These are phyloP conservation scores for Cremastinae sp. DNA, from an alignment of 2,888 invertebrate species.

Conservation along the genomic window DNA sequence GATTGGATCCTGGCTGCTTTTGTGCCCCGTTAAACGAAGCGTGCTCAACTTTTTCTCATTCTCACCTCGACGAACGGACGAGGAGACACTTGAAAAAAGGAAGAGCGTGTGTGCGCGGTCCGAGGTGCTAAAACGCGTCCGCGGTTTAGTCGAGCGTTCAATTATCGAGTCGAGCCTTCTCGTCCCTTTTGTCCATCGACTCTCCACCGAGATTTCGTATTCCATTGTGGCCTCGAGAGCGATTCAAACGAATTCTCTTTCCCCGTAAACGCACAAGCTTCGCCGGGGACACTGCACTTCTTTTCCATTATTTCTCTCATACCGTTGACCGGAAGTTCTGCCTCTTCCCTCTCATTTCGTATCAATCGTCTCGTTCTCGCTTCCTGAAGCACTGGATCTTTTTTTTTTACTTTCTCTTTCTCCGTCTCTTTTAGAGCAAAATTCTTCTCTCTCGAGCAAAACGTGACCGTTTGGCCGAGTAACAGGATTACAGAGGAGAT, in stretches of 20 bases:
- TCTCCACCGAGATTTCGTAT: slow-evolving; percentile 63
- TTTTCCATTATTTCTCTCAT: slow-evolving; percentile 59
- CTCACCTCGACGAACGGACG: slow-evolving; percentile 15
- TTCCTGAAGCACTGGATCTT: slow-evolving; percentile 21
- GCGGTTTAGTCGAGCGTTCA: slow-evolving; percentile 57
- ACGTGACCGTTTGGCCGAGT: slow-evolving; percentile 75
- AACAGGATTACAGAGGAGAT: slow-evolving; percentile 76
- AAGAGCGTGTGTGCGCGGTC: slow-evolving; percentile 23
- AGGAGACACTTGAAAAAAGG: slow-evolving; percentile 29
- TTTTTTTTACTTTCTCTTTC: background rate
- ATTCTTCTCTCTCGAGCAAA: slow-evolving; percentile 54
- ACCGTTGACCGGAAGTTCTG: slow-evolving; percentile 55
- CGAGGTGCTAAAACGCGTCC: slow-evolving; percentile 49
- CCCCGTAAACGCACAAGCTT: slow-evolving; percentile 11
- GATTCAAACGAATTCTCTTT: slow-evolving; percentile 47
- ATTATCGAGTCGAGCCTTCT: slow-evolving; percentile 57
- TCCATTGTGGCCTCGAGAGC: slow-evolving; percentile 59
- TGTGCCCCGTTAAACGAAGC: slow-evolving; percentile 69
- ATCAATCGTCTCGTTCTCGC: slow-evolving; percentile 46
- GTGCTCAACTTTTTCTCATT: slow-evolving; percentile 63
- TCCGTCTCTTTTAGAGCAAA: background rate
- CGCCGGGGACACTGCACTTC: slow-evolving; percentile 51
- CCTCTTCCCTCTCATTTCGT: slow-evolving; percentile 51
- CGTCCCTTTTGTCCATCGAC: slow-evolving; percentile 57
- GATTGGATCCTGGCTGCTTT: slow-evolving; percentile 48